Conservation (phyloP, 2,797 vertebrate genomes). For the Schizothorax lantsangensis region DNA sequence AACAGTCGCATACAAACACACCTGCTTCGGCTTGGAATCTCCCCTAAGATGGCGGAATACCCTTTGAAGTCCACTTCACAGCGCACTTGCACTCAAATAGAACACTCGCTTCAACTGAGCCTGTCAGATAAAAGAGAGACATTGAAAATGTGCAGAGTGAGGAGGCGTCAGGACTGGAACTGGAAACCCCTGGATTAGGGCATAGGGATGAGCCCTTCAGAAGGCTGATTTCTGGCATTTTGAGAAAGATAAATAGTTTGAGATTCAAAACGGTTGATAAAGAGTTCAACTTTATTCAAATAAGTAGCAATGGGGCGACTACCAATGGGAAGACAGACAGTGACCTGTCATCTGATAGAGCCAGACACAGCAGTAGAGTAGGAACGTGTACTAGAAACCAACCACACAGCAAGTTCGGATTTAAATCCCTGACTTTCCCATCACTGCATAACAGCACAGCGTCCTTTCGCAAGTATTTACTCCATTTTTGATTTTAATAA, state of each 20-base stretch:
- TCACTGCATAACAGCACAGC: background rate
- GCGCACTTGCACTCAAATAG: background rate
- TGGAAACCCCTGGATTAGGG: background rate
- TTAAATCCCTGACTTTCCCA: background rate
- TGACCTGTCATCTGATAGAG: background rate
- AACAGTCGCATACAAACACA: background rate
- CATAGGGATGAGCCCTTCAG: background rate
- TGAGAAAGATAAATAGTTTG: background rate
- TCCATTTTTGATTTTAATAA: conserved; percentile 9
- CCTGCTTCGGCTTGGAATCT: background rate
- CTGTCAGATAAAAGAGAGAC: conserved; percentile 3
- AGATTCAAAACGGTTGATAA: background rate
- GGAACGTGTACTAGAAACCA: background rate
- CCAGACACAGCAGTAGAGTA: background rate
- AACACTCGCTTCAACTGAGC: background rate
- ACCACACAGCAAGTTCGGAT: background rate
- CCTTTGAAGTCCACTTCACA: background rate
- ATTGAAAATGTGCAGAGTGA: background rate
- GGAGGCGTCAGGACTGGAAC: background rate
- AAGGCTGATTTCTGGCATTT: background rate
- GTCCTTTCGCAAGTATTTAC: background rate
- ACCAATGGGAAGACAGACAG: background rate
- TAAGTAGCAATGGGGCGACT: background rate
- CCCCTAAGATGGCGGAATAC: background rate
- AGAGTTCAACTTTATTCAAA: background rate